Evolutionary conservation across 2,888 invertebrate species (phyloP).

Genomic region (Noctua fimbriata): DNA sequence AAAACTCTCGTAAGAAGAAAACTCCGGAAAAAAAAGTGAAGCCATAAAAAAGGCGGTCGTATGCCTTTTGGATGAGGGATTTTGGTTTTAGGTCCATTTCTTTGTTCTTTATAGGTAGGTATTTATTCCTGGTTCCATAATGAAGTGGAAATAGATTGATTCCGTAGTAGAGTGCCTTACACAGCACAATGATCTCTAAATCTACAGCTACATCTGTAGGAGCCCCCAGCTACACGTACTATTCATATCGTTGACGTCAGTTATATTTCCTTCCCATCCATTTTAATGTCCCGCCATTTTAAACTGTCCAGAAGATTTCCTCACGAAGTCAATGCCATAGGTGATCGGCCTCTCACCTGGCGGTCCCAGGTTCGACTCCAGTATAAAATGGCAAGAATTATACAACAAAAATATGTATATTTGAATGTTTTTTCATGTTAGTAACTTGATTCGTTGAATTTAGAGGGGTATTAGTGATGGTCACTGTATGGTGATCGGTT

Average conservation of each 20-base stretch:
- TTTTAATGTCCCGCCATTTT: conserved; percentile 52
- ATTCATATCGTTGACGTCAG: conserved; percentile 48
- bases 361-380: conserved; percentile 71
- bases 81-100: background rate
- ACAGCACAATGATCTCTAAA: background rate
- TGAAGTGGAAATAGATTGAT: background rate
- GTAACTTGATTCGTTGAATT: conserved; percentile 56
- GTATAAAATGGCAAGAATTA: conserved; percentile 71
- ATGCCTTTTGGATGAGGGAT: background rate
- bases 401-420: conserved; percentile 65
- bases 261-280: conserved; percentile 28
- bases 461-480: conserved; percentile 42
- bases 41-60: background rate
- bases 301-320: conserved; percentile 51
- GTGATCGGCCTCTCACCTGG: conserved; percentile 72
- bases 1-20: background rate
- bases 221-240: background rate
- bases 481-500: conserved; percentile 54
- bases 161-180: background rate
- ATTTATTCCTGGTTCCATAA: background rate
- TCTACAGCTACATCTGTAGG: background rate
- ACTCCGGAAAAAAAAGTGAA: background rate
- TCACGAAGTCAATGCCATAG: conserved; percentile 71
- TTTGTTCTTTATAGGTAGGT: background rate
- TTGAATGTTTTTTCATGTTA: conserved; percentile 58